A percentile compares a stretch with the other conserved stretches of the same genome.
phyloP scores from a whole-genome alignment of 2,113 vertebrate species.

The Argyrosomus japonicus region DNA sequence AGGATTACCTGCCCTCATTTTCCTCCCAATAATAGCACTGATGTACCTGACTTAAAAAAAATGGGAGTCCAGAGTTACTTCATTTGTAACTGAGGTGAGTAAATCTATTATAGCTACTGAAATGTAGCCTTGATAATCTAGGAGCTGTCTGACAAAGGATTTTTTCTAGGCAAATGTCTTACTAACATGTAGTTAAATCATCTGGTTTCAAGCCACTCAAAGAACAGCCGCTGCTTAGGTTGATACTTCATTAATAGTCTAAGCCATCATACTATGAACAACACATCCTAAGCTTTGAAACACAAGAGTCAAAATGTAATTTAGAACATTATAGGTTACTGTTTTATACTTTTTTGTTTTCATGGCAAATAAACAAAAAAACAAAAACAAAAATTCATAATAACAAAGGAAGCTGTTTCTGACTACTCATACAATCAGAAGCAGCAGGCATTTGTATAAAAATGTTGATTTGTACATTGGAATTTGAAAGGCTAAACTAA shows the following conservation, averaged over 20 bases:
- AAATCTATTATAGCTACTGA: constrained; percentile 40
- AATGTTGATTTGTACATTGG: constrained; percentile 10
- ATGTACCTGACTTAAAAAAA: constrained; percentile 30
- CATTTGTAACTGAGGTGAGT: constrained; percentile 32
- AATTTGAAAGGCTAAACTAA: constrained; percentile 30
- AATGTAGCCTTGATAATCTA: constrained; percentile 74
- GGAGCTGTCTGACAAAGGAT: constrained; percentile 96
- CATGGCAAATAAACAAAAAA: not conserved
- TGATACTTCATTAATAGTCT: not conserved
- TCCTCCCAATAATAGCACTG: constrained; percentile 32
- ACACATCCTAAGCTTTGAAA: constrained; percentile 14
- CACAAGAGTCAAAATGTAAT: constrained; percentile 10
- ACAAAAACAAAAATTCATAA: not conserved
- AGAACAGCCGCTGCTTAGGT: constrained; percentile 40
- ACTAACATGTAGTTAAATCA: constrained; percentile 30
- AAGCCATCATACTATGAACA: constrained; percentile 1
- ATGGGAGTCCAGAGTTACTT: constrained; percentile 37
- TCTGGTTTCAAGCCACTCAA: constrained; percentile 69
- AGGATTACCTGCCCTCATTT: constrained; percentile 52
- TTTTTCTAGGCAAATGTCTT: constrained; percentile 54
- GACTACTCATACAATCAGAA: constrained; percentile 15
- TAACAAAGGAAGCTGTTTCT: constrained; percentile 9
- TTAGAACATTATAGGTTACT: not conserved
- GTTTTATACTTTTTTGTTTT: not conserved
- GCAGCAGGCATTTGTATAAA: constrained; percentile 3